A percentile compares a stretch with the other conserved stretches of the same genome.
Evolutionary conservation across 2,113 vertebrate genomes (phyloP).

Genomic region (Malaclemys terrapin): DNA sequence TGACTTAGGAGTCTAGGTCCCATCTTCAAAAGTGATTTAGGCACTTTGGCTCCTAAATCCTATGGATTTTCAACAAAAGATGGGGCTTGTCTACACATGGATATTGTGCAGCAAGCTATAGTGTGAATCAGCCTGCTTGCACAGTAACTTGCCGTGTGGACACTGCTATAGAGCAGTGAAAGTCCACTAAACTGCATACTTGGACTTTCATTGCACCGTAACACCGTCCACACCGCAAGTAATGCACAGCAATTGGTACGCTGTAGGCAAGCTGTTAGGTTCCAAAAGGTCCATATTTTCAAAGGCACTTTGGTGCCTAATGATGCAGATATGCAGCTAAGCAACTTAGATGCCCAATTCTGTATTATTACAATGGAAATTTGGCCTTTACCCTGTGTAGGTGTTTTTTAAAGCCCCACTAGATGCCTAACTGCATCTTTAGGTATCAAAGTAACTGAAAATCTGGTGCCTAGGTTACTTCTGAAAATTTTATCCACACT

Average conservation of each 20-base stretch:
- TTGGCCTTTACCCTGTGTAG: background rate
- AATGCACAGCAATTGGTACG: background rate
- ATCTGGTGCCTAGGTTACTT: accelerated
- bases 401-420: background rate
- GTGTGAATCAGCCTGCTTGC: background rate
- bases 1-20: background rate
- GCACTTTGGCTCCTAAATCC: background rate
- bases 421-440: background rate
- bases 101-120: background rate
- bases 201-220: background rate
- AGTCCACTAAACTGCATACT: too few species aligned
- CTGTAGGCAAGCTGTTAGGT: background rate
- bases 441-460: background rate
- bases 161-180: background rate
- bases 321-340: background rate
- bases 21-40: too few species aligned
- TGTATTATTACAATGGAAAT: background rate
- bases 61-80: background rate
- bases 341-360: background rate
- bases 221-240: background rate
- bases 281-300: background rate
- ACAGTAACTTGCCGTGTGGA: background rate
- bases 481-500: too few species aligned
- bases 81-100: background rate
- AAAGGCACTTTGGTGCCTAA: background rate